Conservation (phyloP, 2,888 invertebrate genomes). For the Nomada lathburiana region DNA sequence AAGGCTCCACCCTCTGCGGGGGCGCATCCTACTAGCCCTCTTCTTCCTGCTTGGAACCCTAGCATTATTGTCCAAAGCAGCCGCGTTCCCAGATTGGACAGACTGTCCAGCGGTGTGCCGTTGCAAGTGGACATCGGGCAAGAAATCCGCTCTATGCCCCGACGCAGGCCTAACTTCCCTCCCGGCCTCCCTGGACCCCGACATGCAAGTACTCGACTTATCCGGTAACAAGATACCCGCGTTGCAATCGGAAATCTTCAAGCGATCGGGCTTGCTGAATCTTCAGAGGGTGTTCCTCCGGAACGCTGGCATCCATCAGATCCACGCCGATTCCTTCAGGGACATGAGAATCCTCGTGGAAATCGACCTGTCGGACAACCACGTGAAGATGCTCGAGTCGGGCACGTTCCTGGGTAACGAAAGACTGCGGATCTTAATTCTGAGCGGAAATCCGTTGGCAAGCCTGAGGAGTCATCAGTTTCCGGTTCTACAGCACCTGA, state of each 20-base stretch:
- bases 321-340: constrained; percentile 94
- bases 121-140: constrained; percentile 97
- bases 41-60: constrained; percentile 77
- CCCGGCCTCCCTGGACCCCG: constrained; percentile 89
- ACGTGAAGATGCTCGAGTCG: constrained; percentile 90
- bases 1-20: constrained; percentile 79
- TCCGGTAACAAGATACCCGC: constrained; percentile 92
- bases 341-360: constrained; percentile 94
- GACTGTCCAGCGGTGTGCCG: constrained; percentile 94
- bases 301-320: constrained; percentile 90
- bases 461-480: constrained; percentile 91
- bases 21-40: constrained; percentile 79
- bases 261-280: constrained; percentile 91
- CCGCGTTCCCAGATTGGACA: constrained; percentile 92
- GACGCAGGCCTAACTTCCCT: constrained; percentile 92
- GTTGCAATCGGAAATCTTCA: constrained; percentile 92
- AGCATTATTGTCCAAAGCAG: constrained; percentile 81
- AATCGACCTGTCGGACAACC: constrained; percentile 94
- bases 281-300: constrained; percentile 93
- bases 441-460: constrained; percentile 93
- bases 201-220: constrained; percentile 94
- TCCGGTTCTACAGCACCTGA: constrained; percentile 92
- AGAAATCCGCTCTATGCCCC: constrained; percentile 94
- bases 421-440: constrained; percentile 90
- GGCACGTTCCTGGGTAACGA: constrained; percentile 94